Evolutionary conservation across 23 tunicate species (phyloP).

Genomic region (Trididemnum nubilum): DNA sequence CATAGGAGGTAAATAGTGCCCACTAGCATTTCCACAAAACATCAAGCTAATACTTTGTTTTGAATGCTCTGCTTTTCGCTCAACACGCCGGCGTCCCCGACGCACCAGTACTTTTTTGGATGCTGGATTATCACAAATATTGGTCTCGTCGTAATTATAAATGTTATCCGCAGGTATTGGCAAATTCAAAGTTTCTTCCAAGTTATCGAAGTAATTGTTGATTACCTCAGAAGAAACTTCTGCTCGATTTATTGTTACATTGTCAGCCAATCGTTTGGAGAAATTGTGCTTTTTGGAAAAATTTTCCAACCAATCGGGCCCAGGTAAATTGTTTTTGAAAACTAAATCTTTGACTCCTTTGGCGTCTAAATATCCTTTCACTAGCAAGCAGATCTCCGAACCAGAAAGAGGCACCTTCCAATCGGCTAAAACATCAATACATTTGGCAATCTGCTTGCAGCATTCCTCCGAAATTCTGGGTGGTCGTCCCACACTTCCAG

Average conservation of each 20-base stretch:
- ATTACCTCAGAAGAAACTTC: neutral
- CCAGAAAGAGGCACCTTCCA: constrained; percentile 25
- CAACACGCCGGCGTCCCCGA: neutral
- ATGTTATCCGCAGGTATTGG: neutral
- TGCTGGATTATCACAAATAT: constrained; percentile 10
- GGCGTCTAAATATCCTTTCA: constrained; percentile 1
- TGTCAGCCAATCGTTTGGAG: constrained; percentile 10
- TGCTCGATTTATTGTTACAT: neutral
- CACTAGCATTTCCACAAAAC: constrained; percentile 19
- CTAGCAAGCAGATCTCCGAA: neutral
- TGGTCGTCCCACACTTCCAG: constrained; percentile 15
- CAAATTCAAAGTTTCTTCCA: neutral
- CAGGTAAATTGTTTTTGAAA: constrained; percentile 14
- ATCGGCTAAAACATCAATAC: neutral
- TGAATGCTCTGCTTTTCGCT: constrained; percentile 6
- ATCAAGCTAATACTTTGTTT: constrained; percentile 3
- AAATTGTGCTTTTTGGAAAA: neutral
- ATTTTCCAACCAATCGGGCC: constrained; percentile 4
- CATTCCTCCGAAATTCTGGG: neutral
- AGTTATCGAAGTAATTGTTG: constrained; percentile 9
- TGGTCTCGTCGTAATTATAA: constrained; percentile 27
- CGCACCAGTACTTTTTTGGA: constrained; percentile 16
- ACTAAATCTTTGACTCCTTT: neutral
- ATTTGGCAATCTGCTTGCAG: neutral
- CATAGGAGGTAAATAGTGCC: constrained; percentile 10